Evolutionary conservation across 2,888 invertebrate species (phyloP), one percentile per base, ranked within the genome.

Genomic region (Vanessa cardui): DNA sequence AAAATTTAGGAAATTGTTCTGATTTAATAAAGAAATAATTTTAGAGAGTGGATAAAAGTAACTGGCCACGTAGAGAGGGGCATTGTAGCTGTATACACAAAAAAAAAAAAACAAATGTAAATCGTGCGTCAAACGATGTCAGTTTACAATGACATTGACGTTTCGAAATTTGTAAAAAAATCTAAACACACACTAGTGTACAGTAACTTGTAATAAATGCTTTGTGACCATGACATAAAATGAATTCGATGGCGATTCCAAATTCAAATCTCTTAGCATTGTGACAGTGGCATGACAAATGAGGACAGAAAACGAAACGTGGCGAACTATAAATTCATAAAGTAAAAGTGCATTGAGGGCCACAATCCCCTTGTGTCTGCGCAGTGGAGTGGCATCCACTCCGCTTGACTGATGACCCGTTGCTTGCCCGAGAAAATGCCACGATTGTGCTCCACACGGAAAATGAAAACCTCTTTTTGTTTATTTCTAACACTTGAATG

Each of bases 291-390:
- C 74, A 80, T 84, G 85, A 87, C 82, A 85, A 85, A 88, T 81
- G 83, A 83, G 80, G 75, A 71, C 73, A 78, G 78, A 78, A 80
- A 83, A 82, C 76, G 82, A 82, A 83, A 83, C 83, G 81, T 82
- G 80, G 82, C 77, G 78, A 80, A 82, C 82, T 81, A 84, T 76
- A 72, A 77, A 77, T 78, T 76, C 74, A 74, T 74, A 73, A 76
- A 77, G 79, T 77, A 84, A 88, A 86, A 88, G 82, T 84, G 86
- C 86, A 88, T 77, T 78, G 83, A 85, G 80, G 72, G 79, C 78
- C 76, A 79, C 82, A 83, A 84, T 85, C 81, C 85, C 82, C 83
- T 79, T 74, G 73, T 76, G 74, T 76, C 72, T 83, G 71, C 69
- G 69, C 78, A 81, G 78, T 83, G 80, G 83, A 88, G 86, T 86